These are phyloP conservation scores for Tenrec ecaudatus DNA, from an alignment of 2,113 vertebrate species.

Conservation along the genomic window DNA sequence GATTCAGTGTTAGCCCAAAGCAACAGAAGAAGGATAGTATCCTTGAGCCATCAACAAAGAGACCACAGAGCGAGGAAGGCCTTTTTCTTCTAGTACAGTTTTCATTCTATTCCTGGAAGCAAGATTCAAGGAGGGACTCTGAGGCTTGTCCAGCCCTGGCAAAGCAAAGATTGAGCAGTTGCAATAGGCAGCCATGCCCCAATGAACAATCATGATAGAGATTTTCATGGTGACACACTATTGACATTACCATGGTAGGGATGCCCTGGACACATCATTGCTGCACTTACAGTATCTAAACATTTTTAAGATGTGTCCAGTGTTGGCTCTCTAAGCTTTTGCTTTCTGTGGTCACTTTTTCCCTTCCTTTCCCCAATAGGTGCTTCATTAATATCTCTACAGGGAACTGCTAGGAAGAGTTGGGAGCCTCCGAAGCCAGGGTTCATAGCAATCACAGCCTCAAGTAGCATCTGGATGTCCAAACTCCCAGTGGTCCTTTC, in stretches of 20 bases:
- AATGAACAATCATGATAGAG: neutral
- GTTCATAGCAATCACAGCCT: slow-evolving; percentile 69
- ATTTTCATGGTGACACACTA: neutral
- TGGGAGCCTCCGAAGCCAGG: slow-evolving; percentile 17
- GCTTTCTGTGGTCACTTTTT: slow-evolving; percentile 1
- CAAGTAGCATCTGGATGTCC: slow-evolving; percentile 64
- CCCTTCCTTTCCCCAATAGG: slow-evolving; percentile 31
- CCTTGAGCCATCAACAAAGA: neutral
- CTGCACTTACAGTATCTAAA: neutral
- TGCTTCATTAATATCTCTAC: slow-evolving; percentile 50
- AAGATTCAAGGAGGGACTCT: neutral
- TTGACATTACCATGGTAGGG: neutral
- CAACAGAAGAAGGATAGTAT: neutral
- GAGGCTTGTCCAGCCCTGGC: fast-evolving
- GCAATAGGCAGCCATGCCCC: neutral
- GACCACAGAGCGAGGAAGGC: neutral
- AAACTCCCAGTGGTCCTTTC: slow-evolving; percentile 76
- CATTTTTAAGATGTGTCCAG: neutral
- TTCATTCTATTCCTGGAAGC: fast-evolving
- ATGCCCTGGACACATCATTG: neutral
- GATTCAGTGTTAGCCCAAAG: neutral
- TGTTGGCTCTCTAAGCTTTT: neutral
- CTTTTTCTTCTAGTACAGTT: neutral
- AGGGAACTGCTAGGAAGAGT: slow-evolving; percentile 47
- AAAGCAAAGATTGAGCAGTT: neutral